A percentile compares a stretch with the other conserved stretches of the same genome.
These are phyloP conservation scores for Loriculus beryllinus DNA, from an alignment of 2,797 vertebrate genomes.

Conservation along the genomic window DNA sequence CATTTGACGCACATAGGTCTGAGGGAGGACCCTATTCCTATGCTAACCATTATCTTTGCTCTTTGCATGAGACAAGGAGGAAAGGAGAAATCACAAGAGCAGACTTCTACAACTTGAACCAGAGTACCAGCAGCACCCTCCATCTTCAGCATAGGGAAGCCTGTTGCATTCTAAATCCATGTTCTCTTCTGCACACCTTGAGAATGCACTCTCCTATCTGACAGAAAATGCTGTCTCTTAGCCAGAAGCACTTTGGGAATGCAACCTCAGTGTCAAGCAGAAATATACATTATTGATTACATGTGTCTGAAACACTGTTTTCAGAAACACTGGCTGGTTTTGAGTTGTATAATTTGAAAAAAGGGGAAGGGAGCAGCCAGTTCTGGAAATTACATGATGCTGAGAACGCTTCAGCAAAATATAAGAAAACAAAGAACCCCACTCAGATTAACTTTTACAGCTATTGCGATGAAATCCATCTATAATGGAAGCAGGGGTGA, in stretches of 20 bases:
- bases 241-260: background rate
- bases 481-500: background rate
- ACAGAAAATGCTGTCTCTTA: background rate
- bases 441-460: background rate
- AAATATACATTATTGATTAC: background rate
- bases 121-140: background rate
- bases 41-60: background rate
- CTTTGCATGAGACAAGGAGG: background rate
- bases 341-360: background rate
- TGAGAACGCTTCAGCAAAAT: background rate
- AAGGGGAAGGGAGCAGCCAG: background rate
- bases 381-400: background rate
- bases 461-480: background rate
- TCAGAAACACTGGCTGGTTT: background rate
- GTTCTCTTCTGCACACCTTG: background rate
- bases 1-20: fast-evolving
- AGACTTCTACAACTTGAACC: background rate
- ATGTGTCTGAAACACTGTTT: background rate
- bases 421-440: background rate
- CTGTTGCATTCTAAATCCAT: fast-evolving
- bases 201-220: background rate
- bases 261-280: background rate
- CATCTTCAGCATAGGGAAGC: background rate
- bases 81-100: background rate
- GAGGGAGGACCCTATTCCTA: background rate